Base-by-base conservation (phyloP, 2,888 invertebrate genomes). In the Coremacera marginata region DNA sequence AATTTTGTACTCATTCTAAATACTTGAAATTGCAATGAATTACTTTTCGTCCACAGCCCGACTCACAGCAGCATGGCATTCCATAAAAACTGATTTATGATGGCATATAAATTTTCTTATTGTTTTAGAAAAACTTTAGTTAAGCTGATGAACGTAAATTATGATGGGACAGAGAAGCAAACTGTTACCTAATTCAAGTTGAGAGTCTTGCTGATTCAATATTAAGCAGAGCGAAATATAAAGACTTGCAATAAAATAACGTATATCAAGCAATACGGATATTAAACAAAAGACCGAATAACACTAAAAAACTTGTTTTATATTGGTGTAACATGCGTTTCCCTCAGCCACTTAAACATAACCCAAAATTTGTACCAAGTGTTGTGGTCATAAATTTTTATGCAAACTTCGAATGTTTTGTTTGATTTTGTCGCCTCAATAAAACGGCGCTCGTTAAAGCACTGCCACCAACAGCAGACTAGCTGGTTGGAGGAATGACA, bases 371-470 rank as follows among this genome's bases (percentile, higher is more conserved):
- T 31, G 67, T 34, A 7, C 22, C 68, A 68, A 68, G 68, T 68
- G 68, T n/a, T 68, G 16, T 16, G 51, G 68, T 51, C n/a, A 68
- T 68, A 68, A 68, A 68, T 68, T 68, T 68, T 25, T 68, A 68
- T 68, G 68, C 27, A 68, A 68, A 68, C 68, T 68, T 27, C 22
- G 51, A 68, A 68, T 68, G 68, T 68, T 68, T 68, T 68, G 68
- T 68, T 68, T 49, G 68, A 68, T 68, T 68, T 68, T 68, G 44
- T 51, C 68, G 68, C 68, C 51, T 68, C 68, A 68, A 68, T 68
- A 68, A 68, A 68, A 68, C 68, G 49, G 68, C 51, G 68, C 68
- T 68, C 51, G 51, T 68, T 68, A 68, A 22, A 16, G 25, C 25
- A 25, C 16, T 34, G 16, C 49, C 49, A 68, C 5, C 51, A 25